phyloP scores from a whole-genome alignment of 35 echinoderm and acorn worm genomes.

The Stichopus chloronotus region DNA sequence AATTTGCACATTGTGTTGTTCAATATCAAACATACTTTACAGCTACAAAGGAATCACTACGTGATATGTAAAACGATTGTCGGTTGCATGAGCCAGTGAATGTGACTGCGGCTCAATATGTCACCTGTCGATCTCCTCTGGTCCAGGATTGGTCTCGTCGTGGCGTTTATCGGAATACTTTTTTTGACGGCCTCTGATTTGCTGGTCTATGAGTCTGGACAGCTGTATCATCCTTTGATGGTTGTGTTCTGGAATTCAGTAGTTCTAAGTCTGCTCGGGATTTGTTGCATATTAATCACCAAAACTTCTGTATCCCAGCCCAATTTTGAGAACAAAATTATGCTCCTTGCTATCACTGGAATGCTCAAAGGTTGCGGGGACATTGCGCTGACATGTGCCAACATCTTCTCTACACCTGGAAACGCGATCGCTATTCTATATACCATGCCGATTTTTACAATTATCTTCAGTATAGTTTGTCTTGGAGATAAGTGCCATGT shows the following conservation, averaged over 20 bases:
- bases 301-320: neutral
- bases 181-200: neutral
- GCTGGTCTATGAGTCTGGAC: neutral
- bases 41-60: too few species aligned
- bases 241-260: neutral
- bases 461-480: neutral
- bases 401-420: neutral
- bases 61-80: too few species aligned
- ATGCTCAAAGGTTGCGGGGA: neutral
- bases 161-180: neutral
- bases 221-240: neutral
- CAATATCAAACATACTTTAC: too few species aligned
- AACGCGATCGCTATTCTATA: neutral
- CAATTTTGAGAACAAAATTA: neutral
- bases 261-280: neutral
- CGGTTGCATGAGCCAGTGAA: too few species aligned
- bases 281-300: neutral
- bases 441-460: slow-evolving; percentile 6
- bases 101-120: neutral
- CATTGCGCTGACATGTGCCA: neutral
- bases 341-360: neutral
- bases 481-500: neutral
- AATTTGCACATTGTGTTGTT: too few species aligned
- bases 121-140: neutral
- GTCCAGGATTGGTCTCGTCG: neutral